Conservation (phyloP, 2,113 vertebrate genomes). For the Pelobates fuscus region DNA sequence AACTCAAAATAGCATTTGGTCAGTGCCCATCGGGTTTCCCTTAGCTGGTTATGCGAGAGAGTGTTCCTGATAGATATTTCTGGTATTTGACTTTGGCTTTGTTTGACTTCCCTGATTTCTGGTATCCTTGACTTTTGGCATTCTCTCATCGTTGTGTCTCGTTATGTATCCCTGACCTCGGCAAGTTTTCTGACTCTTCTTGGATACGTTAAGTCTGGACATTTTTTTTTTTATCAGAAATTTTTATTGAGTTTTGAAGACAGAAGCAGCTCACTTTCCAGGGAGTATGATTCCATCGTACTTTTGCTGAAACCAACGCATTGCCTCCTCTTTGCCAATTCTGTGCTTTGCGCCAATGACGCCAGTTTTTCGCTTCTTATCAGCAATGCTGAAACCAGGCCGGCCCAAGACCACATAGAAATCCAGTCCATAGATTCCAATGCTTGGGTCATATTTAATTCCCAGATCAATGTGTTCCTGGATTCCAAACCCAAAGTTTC, state of each 20-base stretch:
- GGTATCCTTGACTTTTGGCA: too few relatives aligned
- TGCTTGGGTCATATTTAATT: slow-evolving; percentile 97
- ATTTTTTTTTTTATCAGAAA: slow-evolving; percentile 20
- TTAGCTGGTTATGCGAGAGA: too few relatives aligned
- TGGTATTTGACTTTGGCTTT: too few relatives aligned
- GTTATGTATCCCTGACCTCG: too few relatives aligned
- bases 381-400: slow-evolving; percentile 96
- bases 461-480: slow-evolving; percentile 98
- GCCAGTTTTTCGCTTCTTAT: slow-evolving; percentile 94
- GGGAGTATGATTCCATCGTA: slow-evolving; percentile 98
- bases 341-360: slow-evolving; percentile 95
- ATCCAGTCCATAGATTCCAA: slow-evolving; percentile 97
- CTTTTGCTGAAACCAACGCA: slow-evolving; percentile 99
- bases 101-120: too few relatives aligned
- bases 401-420: slow-evolving; percentile 98
- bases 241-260: slow-evolving; percentile 39
- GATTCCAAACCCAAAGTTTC: slow-evolving; percentile 98
- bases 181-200: too few relatives aligned
- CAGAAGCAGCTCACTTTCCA: slow-evolving; percentile 85
- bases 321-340: slow-evolving; percentile 97
- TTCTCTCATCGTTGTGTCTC: too few relatives aligned
- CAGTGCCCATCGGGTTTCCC: too few relatives aligned
- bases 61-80: too few relatives aligned
- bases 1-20: too few relatives aligned
- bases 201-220: too few relatives aligned